Conservation (phyloP, 2,888 invertebrate genomes). For the Tipula unca region DNA sequence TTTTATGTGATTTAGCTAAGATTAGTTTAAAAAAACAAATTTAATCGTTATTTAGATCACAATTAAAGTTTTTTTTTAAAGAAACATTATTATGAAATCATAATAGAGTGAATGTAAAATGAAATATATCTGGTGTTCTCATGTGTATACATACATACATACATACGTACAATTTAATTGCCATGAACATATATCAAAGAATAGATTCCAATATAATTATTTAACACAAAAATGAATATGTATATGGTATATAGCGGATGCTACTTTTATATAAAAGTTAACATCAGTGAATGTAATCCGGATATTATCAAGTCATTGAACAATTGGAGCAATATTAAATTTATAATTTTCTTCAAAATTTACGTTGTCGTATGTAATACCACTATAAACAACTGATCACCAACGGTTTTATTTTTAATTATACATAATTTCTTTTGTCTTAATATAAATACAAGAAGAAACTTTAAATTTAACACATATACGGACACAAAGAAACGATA, state of each 20-base stretch:
- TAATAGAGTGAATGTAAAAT: background rate
- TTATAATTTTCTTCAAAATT: background rate
- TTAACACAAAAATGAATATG: background rate
- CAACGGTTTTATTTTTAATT: background rate
- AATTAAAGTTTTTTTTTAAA: background rate
- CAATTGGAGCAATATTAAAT: background rate
- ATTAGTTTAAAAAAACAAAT: background rate
- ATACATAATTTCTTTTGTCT: background rate
- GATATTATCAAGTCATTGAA: constrained; percentile 8
- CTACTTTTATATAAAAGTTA: background rate
- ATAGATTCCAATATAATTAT: background rate
- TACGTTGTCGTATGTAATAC: background rate
- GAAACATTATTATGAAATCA: background rate
- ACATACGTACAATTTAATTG: too few species aligned
- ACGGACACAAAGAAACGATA: background rate
- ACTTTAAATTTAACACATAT: background rate
- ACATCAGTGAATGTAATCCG: background rate
- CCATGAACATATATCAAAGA: background rate
- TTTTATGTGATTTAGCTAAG: background rate
- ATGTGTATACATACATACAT: too few species aligned
- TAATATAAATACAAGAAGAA: background rate
- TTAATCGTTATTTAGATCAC: background rate
- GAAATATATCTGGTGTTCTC: background rate
- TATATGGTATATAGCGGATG: background rate
- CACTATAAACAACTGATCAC: background rate